Conservation (phyloP, 2,113 vertebrate species). For the Tyto alba region DNA sequence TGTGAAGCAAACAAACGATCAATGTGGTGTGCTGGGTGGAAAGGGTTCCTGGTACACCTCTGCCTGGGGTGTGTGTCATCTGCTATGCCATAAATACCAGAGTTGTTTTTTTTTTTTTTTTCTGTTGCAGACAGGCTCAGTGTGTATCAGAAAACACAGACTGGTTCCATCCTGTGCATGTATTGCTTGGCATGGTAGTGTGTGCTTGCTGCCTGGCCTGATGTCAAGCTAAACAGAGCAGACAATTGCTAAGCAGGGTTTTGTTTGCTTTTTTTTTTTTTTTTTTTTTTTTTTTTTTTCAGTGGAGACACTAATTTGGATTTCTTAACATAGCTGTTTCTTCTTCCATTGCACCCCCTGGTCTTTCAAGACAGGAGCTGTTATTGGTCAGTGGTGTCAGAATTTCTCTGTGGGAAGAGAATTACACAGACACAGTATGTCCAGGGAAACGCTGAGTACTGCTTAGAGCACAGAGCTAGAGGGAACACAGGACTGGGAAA, state of each 20-base stretch:
- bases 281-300: neutral
- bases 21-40: neutral
- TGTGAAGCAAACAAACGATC: neutral
- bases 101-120: fast-evolving
- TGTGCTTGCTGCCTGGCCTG: neutral
- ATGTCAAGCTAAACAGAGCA: neutral
- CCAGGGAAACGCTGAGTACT: neutral
- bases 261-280: too few species aligned
- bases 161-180: neutral
- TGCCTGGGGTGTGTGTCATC: neutral
- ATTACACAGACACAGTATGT: neutral
- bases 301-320: neutral
- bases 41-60: neutral
- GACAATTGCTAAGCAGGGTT: neutral
- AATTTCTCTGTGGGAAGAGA: neutral
- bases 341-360: neutral
- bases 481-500: neutral
- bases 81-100: neutral
- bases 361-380: neutral
- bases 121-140: neutral
- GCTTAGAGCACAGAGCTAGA: neutral
- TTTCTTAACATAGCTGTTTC: neutral
- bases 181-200: neutral
- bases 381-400: neutral
- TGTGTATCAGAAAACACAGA: neutral